These are phyloP conservation scores for Collichthys lucidus DNA, from an alignment of 2,113 vertebrate genomes.

Conservation along the genomic window DNA sequence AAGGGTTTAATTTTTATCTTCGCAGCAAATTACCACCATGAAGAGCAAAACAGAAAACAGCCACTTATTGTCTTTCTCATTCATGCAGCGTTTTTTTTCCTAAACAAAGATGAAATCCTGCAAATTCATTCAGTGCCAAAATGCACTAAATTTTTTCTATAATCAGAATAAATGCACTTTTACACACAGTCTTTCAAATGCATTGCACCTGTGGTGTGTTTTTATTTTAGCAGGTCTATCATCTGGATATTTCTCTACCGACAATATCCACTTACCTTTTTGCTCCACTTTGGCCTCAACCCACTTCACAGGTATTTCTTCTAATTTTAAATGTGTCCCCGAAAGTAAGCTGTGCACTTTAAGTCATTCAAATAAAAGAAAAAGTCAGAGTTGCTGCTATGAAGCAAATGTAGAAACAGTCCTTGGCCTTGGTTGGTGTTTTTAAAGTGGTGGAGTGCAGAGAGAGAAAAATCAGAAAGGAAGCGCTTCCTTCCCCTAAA, in stretches of 20 bases:
- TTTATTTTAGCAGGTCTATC: no score
- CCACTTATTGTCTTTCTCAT: neutral
- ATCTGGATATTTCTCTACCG: no score
- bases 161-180: neutral
- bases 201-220: no score
- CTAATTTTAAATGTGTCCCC: neutral
- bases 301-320: neutral
- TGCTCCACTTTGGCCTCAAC: neutral
- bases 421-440: neutral
- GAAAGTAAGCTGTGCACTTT: no score
- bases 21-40: no score
- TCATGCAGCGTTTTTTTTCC: neutral
- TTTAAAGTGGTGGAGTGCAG: neutral
- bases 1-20: no score
- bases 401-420: neutral
- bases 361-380: no score
- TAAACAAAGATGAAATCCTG: no score
- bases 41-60: no score
- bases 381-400: neutral
- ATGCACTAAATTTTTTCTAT: neutral
- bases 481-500: constrained; percentile 14
- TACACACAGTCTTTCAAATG: no score
- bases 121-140: neutral
- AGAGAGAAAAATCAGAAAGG: constrained; percentile 8
- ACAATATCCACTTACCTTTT: no score